These are phyloP conservation scores for Betta splendens DNA, from an alignment of 2,797 vertebrate species.

Conservation along the genomic window DNA sequence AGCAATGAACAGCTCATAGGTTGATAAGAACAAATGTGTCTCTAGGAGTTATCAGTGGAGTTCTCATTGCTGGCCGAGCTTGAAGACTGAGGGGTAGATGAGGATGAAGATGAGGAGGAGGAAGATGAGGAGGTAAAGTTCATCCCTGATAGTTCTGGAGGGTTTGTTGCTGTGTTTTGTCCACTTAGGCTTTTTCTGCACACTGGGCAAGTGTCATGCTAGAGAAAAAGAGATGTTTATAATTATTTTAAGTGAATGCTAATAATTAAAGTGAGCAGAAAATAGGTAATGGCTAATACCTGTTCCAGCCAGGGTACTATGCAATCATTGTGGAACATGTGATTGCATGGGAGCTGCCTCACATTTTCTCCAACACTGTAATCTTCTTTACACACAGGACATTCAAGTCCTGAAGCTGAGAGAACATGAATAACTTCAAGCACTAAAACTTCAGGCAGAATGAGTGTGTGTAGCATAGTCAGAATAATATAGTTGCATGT, in stretches of 20 bases:
- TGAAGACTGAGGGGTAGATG: constrained; percentile 82
- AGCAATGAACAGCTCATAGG: constrained; percentile 54
- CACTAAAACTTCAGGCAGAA: too few relatives aligned
- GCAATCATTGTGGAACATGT: constrained; percentile 97
- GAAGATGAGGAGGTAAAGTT: constrained; percentile 93
- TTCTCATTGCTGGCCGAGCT: constrained; percentile 94
- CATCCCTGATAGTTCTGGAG: constrained; percentile 93
- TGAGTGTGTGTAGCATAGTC: too few relatives aligned
- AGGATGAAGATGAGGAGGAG: constrained; percentile 86
- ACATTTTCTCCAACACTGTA: constrained; percentile 92
- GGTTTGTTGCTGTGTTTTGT: constrained; percentile 98
- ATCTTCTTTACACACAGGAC: constrained; percentile 98
- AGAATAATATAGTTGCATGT: too few relatives aligned
- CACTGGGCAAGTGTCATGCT: constrained; percentile 99
- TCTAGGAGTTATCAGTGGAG: constrained; percentile 93
- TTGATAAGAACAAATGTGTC: constrained; percentile 31
- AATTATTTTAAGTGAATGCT: background rate
- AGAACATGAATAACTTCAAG: background rate
- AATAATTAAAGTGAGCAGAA: constrained; percentile 1
- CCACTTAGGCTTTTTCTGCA: constrained; percentile 98
- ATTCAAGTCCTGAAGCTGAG: constrained; percentile 92
- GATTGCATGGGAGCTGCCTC: constrained; percentile 96
- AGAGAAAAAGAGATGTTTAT: too few relatives aligned
- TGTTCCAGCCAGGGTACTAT: constrained; percentile 98
- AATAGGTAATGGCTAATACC: constrained; percentile 74